Base-by-base conservation (phyloP, 2,888 invertebrate genomes). In the Thera britannica region DNA sequence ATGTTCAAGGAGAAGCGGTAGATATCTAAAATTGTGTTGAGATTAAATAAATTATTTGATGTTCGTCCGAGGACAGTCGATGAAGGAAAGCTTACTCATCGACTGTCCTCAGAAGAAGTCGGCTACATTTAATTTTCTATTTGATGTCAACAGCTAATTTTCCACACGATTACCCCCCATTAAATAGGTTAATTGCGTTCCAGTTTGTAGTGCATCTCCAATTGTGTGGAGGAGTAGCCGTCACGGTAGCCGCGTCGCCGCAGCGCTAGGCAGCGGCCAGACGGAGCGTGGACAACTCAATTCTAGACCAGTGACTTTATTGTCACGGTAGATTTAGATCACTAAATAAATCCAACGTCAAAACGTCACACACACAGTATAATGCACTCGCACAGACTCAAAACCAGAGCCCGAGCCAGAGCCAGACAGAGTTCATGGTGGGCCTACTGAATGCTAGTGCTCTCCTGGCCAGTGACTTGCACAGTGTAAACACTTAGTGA, bases 201-300 rank as follows among this genome's bases (percentile, higher is more conserved):
- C 36, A 34, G 65, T 46, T 62, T 52, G 35, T 52, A 23, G 8
- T 63, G 48, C 58, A 52, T 61, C 55, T 59, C 67, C 67, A 69
- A 67, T 70, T 59, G 58, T 49, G 65, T 65, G 49, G 59, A 66
- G 59, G 58, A 62, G 63, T 71, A 64, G 65, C 68, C 70, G 68
- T 65, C 58, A 55, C 58, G 64, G 52, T 0, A 63, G 46, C 55
- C 51, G 35, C 8, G n/a, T 49, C 38, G 44, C 57, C 44, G 23
- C 57, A 60, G 44, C 44, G 7, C 44, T 7, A 5, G 5, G 7
- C 5, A 2, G 5, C 44, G 2, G 44, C 41, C 59, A 72, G 72
- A 23, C 72, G 67, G 79, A 79, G 73, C 77, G 76, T 72, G 76
- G 70, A 70, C 65, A 60, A 1, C 23, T 23, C 23, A 23, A 23